phyloP scores from a whole-genome alignment of 2,888 invertebrate genomes.

The Escarpia spicata region DNA sequence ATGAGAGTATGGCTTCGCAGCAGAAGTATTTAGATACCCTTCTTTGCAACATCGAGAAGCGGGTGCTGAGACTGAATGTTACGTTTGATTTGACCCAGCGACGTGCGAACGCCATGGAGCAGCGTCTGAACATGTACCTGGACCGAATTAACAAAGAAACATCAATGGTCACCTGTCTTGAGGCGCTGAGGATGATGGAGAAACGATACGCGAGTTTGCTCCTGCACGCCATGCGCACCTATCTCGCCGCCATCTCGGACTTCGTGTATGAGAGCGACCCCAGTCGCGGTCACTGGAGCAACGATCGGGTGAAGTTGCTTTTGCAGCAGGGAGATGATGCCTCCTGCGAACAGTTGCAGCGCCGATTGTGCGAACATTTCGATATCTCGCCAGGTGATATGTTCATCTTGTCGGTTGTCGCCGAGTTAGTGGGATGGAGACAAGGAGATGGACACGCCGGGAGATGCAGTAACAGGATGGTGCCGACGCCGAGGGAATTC shows the following conservation, averaged over 20 bases:
- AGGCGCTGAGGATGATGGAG: not conserved
- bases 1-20: not conserved
- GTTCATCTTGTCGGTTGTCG: not conserved
- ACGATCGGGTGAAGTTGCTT: not conserved
- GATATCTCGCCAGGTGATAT: not conserved
- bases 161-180: not conserved
- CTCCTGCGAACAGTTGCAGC: not conserved
- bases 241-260: not conserved
- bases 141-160: not conserved
- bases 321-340: not conserved
- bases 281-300: not conserved
- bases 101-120: not conserved
- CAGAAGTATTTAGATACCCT: not conserved
- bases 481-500: not conserved
- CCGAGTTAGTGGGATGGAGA: not conserved
- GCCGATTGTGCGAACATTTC: not conserved
- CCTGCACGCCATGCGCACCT: not conserved
- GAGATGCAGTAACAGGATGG: not conserved
- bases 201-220: not conserved
- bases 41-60: not conserved
- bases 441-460: not conserved
- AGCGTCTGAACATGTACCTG: not conserved
- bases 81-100: not conserved
- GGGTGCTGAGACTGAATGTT: not conserved
- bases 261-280: not conserved